Conservation (phyloP, 1,140 invertebrate species). For the Aphaenogaster rudis region DNA sequence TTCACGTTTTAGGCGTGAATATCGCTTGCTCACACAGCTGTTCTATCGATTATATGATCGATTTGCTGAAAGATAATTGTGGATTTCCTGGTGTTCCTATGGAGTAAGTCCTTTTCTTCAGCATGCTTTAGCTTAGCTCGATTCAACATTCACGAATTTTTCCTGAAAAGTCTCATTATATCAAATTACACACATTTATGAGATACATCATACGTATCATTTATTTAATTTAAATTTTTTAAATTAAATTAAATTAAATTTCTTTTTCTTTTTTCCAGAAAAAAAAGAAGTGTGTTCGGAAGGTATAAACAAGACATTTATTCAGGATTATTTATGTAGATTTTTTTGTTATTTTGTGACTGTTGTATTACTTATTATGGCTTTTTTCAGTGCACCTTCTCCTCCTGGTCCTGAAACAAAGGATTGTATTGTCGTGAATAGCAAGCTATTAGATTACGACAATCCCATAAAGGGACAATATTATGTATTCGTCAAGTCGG, state of each 20-base stretch:
- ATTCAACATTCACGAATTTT: not conserved
- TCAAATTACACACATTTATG: conserved; percentile 14
- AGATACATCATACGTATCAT: not conserved
- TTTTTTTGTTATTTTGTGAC: not conserved
- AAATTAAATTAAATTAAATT: not conserved
- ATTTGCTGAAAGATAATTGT: not conserved
- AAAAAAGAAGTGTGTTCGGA: no score
- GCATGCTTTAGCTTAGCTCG: not conserved
- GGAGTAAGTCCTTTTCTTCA: not conserved
- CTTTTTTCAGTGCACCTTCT: not conserved
- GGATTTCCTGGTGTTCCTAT: not conserved
- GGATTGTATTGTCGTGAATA: not conserved
- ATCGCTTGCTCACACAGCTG: conserved; percentile 5
- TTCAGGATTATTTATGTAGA: conserved; percentile 15
- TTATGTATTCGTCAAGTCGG: not conserved
- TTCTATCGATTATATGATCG: not conserved
- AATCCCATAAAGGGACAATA: not conserved
- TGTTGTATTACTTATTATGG: not conserved
- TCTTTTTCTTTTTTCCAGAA: not conserved
- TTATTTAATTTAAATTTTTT: no score
- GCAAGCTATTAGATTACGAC: not conserved
- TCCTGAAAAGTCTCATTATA: not conserved
- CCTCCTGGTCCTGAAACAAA: not conserved
- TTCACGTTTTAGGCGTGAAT: not conserved
- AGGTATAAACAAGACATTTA: not conserved